Evolutionary conservation across 2,797 vertebrate genomes (phyloP), one percentile per base, ranked within the genome.

Genomic region (Neopelma chrysocephalum): DNA sequence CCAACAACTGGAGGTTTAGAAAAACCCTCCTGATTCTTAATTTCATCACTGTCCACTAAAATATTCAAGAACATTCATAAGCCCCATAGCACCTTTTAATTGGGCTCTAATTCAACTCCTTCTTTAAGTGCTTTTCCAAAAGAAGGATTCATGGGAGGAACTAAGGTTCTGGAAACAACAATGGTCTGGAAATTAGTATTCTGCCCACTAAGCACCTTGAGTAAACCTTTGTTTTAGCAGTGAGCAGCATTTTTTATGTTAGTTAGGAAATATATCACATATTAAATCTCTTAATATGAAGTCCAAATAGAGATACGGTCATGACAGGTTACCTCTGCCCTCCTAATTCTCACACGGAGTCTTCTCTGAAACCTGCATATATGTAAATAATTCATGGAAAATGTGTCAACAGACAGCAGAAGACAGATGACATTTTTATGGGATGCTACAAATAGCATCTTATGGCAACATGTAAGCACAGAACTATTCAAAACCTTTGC

Each of bases 371-470:
- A 56, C 18, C 40, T 76, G 64, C 6, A 29, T 29, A 20, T 21
- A 72, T 50, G 58, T n/a, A 92, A 93, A 95, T 70, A 86, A 60
- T 58, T 56, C 77, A 79, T 48, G 76, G 58, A 54, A 90, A 86
- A 61, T 4, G 5, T 70, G 58, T 29, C 68, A 82, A 34, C 19
- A 81, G 62, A 51, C 31, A 91, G 53, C 25, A 57, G 61, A 38
- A 61, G 65, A 62, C 36, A 85, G 36, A 73, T 13, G 42, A 93
- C 57, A 40, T 61, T 76, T 85, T 83, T 75, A 69, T 56, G 25
- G 32, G 17, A 6, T 29, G 32, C 8, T 19, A 53, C n/a, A 86
- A 91, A 88, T 56, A 91, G 15, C 40, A 56, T 68, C n/a, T 73
- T 40, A 34, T 21, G 34, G 50, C 47, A 86, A 42, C 11, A 25